Conservation (phyloP, 2,797 vertebrate genomes). For the Poecilia wingei region DNA sequence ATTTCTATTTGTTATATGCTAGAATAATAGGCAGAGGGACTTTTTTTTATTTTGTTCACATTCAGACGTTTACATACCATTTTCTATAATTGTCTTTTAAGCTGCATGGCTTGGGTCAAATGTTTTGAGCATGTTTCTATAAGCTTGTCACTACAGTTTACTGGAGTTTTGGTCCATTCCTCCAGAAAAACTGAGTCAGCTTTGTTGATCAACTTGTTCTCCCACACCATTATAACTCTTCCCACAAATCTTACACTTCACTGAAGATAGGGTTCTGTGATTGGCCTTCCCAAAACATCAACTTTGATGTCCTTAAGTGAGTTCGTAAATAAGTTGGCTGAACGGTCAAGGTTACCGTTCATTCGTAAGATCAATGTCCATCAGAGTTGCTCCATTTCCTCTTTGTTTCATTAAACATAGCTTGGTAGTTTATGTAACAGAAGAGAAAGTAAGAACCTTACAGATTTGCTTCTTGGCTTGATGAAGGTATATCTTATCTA, state of each 20-base stretch:
- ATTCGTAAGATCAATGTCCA: not conserved
- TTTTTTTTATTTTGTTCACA: not conserved
- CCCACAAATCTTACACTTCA: not conserved
- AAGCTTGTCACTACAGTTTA: not conserved
- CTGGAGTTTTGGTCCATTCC: not conserved
- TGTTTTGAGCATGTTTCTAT: not conserved
- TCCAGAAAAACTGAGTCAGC: not conserved
- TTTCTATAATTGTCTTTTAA: not conserved
- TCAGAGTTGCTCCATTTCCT: not conserved
- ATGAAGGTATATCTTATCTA: not conserved
- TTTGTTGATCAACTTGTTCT: not conserved
- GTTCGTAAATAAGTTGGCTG: not conserved
- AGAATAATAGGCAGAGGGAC: not conserved
- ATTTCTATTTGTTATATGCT: not conserved
- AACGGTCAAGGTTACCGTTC: not conserved
- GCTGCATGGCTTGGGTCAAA: not conserved
- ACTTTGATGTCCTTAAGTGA: not conserved
- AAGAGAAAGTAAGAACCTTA: not conserved
- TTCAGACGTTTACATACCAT: not conserved
- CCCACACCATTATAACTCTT: not conserved
- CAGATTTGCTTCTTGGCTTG: not conserved
- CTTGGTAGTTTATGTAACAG: not conserved
- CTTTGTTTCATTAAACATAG: not conserved
- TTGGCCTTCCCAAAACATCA: not conserved
- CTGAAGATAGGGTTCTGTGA: not conserved